Base-by-base conservation (phyloP, 2,888 invertebrate species). In the Dimorphilus gyrociliatus region DNA sequence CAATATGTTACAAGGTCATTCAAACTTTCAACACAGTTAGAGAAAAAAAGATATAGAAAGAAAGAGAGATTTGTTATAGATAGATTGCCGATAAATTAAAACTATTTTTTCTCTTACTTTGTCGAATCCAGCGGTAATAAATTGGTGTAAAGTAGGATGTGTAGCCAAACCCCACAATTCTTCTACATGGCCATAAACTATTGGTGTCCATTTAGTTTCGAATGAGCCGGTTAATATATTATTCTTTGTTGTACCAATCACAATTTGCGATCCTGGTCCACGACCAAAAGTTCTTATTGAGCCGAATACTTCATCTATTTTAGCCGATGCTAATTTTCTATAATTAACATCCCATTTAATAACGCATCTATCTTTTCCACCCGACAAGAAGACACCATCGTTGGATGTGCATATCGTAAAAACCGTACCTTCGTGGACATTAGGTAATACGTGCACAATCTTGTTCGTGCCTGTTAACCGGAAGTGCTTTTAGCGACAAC, bases 401-500 rank as follows among this genome's bases (percentile, higher is more conserved):
- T 81, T 81, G 30, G 76, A 66, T 5, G 75, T 72, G 51, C 78
- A 78, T 34, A 90, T 67, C 1, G 79, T 74, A 66, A 88, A 88
- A 39, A 88, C 73, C 3, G 82, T 73, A 1, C 86, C 86, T 39
- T 81, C 80, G 62, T 88, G 88, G 2, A 78, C 76, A 39, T 68
- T 70, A 37, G 75, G 73, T 7, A 75, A 61, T 31, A 77, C 65
- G 58, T 76, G 74, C n/a, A 65, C 60, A 15, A 82, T 73, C n/a
- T 77, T 78, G 65, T 82, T 84, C 29, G 78, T 78, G 35, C 81
- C 82, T 72, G n/a, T n/a, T n/a, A n/a, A n/a, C n/a, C n/a, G n/a
- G n/a, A n/a, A n/a, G n/a, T n/a, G n/a, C n/a, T n/a, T n/a, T n/a
- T n/a, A n/a, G n/a, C n/a, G n/a, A n/a, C n/a, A n/a, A n/a, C n/a